phyloP scores from a whole-genome alignment of 2,888 invertebrate genomes.

The Phytoseiulus persimilis region DNA sequence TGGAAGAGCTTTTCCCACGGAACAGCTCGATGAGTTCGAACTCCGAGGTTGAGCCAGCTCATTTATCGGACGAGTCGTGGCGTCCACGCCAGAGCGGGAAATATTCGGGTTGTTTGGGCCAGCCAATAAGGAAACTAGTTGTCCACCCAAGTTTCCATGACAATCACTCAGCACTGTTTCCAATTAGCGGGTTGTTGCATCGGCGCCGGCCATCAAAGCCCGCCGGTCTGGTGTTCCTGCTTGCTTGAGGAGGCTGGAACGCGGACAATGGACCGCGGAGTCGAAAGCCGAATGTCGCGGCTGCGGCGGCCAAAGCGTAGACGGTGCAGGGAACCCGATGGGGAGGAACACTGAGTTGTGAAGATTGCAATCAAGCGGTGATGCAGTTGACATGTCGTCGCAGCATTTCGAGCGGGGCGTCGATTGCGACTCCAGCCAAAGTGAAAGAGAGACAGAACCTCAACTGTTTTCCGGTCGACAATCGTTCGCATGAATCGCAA shows the following conservation, averaged over 20 bases:
- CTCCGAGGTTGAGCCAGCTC: background rate
- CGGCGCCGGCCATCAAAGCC: background rate
- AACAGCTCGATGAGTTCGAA: no score
- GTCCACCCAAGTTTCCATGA: background rate
- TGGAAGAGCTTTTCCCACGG: no score
- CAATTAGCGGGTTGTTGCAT: background rate
- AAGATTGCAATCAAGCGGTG: background rate
- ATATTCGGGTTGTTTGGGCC: background rate
- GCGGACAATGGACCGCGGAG: background rate
- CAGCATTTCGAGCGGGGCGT: background rate
- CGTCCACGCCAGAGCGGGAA: background rate
- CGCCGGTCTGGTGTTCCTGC: background rate
- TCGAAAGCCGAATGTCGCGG: background rate
- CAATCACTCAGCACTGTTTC: background rate
- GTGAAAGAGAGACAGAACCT: background rate
- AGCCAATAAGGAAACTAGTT: background rate
- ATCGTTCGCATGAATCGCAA: background rate
- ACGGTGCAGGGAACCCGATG: background rate
- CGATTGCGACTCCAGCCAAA: background rate
- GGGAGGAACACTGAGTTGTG: background rate
- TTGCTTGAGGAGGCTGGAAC: background rate
- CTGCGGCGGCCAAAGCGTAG: no score
- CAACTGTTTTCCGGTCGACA: background rate
- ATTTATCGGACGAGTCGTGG: background rate
- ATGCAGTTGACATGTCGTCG: background rate